These are phyloP conservation scores for Autographa gamma DNA, from an alignment of 2,888 invertebrate genomes.

Conservation along the genomic window DNA sequence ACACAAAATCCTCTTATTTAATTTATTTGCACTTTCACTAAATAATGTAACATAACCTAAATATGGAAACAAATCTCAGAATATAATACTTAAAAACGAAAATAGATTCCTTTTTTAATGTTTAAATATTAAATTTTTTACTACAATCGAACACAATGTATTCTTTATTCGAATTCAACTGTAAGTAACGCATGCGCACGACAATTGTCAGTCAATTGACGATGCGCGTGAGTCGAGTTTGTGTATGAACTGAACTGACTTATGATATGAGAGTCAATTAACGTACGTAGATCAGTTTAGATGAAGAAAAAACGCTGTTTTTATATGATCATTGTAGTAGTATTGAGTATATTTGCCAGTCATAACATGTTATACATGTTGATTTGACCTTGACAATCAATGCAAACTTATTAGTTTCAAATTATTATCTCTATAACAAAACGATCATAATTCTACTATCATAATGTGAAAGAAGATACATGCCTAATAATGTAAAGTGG, in stretches of 20 bases:
- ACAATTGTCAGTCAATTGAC: conserved; percentile 37
- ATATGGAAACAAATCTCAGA: background rate
- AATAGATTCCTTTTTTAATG: background rate
- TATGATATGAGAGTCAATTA: conserved; percentile 55
- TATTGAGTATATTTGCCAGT: too few species aligned
- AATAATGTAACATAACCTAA: background rate
- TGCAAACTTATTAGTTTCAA: background rate
- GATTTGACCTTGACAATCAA: background rate
- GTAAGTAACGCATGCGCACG: conserved; percentile 12
- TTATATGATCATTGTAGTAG: background rate
- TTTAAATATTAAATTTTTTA: background rate
- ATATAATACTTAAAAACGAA: background rate
- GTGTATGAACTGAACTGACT: conserved; percentile 48
- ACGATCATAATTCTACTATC: background rate
- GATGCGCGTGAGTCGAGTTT: conserved; percentile 48
- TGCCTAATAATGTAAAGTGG: too few species aligned
- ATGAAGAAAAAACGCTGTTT: conserved; percentile 30
- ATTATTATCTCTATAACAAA: too few species aligned
- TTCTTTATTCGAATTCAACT: conserved; percentile 6
- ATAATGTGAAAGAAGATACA: background rate
- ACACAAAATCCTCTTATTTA: too few species aligned
- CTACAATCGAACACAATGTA: background rate
- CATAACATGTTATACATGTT: background rate
- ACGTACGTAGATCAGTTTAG: conserved; percentile 44
- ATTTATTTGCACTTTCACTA: background rate